A percentile compares a stretch with the other conserved stretches of the same genome.
Conservation (phyloP, 1,140 invertebrate genomes). For the Drosophila mojavensis region DNA sequence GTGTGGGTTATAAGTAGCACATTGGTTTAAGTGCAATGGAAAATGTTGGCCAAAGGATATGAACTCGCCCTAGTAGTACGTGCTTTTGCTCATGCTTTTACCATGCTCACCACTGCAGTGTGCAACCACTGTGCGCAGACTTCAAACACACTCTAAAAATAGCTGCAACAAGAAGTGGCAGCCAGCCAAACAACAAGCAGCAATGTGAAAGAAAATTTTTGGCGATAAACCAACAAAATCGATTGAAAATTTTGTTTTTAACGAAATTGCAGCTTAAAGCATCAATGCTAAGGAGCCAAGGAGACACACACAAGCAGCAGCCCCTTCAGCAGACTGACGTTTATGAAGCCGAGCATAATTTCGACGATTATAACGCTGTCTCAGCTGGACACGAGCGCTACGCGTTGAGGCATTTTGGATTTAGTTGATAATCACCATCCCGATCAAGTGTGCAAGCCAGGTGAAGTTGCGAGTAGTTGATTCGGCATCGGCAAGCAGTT, state of each 20-base stretch:
- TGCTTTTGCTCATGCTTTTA: background rate
- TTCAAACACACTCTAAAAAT: conserved; percentile 18
- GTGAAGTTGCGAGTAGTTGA: conserved; percentile 27
- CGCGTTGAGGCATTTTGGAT: conserved; percentile 56
- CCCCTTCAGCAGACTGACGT: conserved; percentile 35
- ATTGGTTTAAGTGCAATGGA: conserved; percentile 6
- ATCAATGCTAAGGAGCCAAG: conserved; percentile 54
- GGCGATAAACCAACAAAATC: conserved; percentile 83
- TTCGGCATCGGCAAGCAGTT: conserved; percentile 49
- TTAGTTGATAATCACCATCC: conserved; percentile 50
- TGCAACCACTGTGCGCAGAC: conserved; percentile 22
- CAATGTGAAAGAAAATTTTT: conserved; percentile 80
- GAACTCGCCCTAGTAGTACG: no score
- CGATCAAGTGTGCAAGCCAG: conserved; percentile 72
- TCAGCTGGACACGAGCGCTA: conserved; percentile 23
- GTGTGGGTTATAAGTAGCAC: conserved; percentile 9
- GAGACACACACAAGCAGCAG: background rate
- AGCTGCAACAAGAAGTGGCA: conserved; percentile 26
- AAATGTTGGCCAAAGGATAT: background rate
- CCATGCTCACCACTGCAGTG: no score
- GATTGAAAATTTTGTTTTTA: conserved; percentile 78
- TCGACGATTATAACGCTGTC: conserved; percentile 69
- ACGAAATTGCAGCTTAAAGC: conserved; percentile 83
- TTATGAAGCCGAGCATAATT: conserved; percentile 46
- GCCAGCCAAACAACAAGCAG: conserved; percentile 66